Percentiles rank a stretch among this genome's conserved stretches.
Evolutionary conservation across 1,140 invertebrate genomes (phyloP).

Genomic region (Eueides isabella): DNA sequence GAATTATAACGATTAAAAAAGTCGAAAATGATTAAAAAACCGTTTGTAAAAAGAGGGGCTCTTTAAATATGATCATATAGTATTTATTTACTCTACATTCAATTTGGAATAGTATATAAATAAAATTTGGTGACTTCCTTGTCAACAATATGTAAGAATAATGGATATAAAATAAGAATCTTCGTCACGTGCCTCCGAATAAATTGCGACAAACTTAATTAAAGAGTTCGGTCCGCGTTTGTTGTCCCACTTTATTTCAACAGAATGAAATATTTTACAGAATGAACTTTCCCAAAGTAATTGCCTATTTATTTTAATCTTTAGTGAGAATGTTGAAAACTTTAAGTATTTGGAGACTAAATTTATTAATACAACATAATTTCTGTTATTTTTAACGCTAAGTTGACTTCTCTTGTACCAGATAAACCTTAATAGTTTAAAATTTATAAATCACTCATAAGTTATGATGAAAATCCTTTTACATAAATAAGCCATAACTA

Average conservation of each 20-base stretch:
- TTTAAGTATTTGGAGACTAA: not conserved
- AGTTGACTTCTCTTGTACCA: not conserved
- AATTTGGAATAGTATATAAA: not conserved
- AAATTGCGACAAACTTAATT: conserved; percentile 68
- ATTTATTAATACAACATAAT: not conserved
- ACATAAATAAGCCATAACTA: not conserved
- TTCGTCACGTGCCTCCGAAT: conserved; percentile 62
- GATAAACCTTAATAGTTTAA: too few species aligned
- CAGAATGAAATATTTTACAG: conserved; percentile 35
- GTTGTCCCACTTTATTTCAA: conserved; percentile 22
- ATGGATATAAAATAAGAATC: conserved; percentile 30
- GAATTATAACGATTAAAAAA: too few species aligned
- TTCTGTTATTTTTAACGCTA: not conserved
- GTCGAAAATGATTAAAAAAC: too few species aligned
- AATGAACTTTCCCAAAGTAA: conserved; percentile 15
- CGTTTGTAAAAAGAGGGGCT: not conserved
- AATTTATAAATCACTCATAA: too few species aligned
- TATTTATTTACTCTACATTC: not conserved
- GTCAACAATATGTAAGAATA: conserved; percentile 5
- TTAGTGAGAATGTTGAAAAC: conserved; percentile 4
- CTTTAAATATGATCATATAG: not conserved
- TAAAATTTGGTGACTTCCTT: not conserved
- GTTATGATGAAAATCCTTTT: too few species aligned
- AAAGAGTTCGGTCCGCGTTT: conserved; percentile 43
- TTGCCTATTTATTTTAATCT: conserved; percentile 30